These are phyloP conservation scores for Andrena chrysosceles DNA, from an alignment of 2,888 invertebrate genomes.

Conservation along the genomic window DNA sequence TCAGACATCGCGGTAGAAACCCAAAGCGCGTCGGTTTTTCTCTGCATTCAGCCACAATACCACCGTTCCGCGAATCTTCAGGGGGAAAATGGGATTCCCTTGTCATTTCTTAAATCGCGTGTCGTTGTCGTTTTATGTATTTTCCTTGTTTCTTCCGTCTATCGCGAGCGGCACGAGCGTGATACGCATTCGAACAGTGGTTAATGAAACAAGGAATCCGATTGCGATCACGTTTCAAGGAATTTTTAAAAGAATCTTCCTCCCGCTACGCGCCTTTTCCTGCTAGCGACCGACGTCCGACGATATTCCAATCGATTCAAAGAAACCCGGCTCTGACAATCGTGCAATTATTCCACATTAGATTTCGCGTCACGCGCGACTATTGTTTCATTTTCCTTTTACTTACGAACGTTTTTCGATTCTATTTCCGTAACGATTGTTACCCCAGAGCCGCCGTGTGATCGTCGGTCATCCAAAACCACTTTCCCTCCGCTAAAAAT, in stretches of 20 bases:
- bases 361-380: no score
- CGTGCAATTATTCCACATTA: no score
- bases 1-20: neutral
- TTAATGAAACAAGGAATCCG: neutral
- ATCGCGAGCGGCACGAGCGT: conserved; percentile 7
- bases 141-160: conserved; percentile 14
- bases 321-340: neutral
- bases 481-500: neutral
- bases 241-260: neutral
- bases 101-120: conserved; percentile 1
- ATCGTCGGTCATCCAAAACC: neutral
- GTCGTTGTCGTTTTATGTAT: neutral
- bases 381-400: no score
- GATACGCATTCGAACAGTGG: neutral
- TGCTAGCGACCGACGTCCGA: neutral
- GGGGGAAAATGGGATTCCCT: conserved; percentile 18
- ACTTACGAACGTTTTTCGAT: neutral
- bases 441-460: neutral
- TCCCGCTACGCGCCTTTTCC: neutral
- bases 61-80: neutral
- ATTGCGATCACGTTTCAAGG: neutral
- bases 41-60: neutral
- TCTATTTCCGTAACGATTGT: neutral
- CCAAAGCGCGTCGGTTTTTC: neutral
- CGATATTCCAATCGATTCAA: neutral